phyloP scores from a whole-genome alignment of 2,888 invertebrate genomes.

The Leptarthrus brevirostris region DNA sequence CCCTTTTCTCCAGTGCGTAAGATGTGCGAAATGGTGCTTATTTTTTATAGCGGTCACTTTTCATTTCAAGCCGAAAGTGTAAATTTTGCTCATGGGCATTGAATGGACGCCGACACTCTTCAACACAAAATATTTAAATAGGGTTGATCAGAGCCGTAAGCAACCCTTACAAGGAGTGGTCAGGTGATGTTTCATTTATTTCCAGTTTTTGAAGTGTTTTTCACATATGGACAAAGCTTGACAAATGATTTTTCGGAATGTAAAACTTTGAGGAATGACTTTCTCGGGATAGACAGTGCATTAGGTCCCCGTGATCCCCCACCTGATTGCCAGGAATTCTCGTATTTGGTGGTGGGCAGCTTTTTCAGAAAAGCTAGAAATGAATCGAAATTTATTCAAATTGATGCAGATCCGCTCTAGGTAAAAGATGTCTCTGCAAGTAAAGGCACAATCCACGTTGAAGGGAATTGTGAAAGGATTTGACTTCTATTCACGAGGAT shows the following conservation, averaged over 20 bases:
- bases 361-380: conserved; percentile 26
- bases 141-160: background rate
- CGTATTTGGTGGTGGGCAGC: conserved; percentile 1
- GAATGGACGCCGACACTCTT: background rate
- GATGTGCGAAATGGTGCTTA: conserved; percentile 34
- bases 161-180: conserved; percentile 31
- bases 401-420: conserved; percentile 48
- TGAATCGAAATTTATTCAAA: conserved; percentile 46
- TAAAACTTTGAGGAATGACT: conserved; percentile 20
- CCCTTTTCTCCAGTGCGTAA: conserved; percentile 9
- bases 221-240: conserved; percentile 38
- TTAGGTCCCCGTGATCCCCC: conserved; percentile 7
- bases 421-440: conserved; percentile 45
- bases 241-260: conserved; percentile 36
- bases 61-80: conserved; percentile 41
- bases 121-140: background rate
- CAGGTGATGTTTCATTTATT: conserved; percentile 39
- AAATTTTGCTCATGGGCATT: conserved; percentile 45
- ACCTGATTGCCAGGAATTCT: conserved; percentile 31
- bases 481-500: conserved; percentile 42
- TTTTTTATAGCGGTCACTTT: conserved; percentile 45
- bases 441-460: conserved; percentile 26
- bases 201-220: conserved; percentile 23
- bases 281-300: background rate
- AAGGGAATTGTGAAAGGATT: conserved; percentile 46